These are phyloP conservation scores for Lasioglossum leucozonium DNA, from an alignment of 2,888 invertebrate genomes.

Conservation along the genomic window DNA sequence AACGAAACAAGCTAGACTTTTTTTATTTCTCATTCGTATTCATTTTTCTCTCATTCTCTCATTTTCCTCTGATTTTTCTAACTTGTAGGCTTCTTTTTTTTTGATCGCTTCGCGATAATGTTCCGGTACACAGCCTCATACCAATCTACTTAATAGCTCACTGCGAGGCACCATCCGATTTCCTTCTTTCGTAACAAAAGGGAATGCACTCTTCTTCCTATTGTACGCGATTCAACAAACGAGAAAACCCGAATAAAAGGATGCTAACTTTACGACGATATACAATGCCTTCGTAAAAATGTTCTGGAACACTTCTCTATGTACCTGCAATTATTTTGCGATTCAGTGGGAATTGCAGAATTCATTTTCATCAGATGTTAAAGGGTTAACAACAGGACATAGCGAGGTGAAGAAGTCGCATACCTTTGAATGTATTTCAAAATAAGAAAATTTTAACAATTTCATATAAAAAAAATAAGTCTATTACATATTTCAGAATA, in stretches of 20 bases:
- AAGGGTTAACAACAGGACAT: no score
- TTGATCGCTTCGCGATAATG: not conserved
- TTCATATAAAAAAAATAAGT: no score
- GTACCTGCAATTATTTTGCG: not conserved
- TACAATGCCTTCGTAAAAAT: not conserved
- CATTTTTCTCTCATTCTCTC: no score
- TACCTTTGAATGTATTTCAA: no score
- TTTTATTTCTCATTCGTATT: not conserved
- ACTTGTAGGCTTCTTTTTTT: not conserved
- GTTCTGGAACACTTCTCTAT: not conserved
- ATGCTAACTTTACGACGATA: not conserved
- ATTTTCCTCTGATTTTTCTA: not conserved
- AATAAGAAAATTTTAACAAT: no score
- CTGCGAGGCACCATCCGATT: not conserved
- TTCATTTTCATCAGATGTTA: no score
- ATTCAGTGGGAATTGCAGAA: no score
- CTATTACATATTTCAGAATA: no score
- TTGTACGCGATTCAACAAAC: not conserved
- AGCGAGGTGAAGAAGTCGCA: no score
- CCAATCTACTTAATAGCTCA: not conserved
- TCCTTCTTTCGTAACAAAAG: not conserved
- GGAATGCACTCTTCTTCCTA: not conserved
- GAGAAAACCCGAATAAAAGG: not conserved
- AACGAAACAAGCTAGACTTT: not conserved
- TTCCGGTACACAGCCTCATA: not conserved